A percentile compares a stretch with the other conserved stretches of the same genome.
Evolutionary conservation across 2,797 vertebrate genomes (phyloP).

Genomic region (Heliangelus exortis): DNA sequence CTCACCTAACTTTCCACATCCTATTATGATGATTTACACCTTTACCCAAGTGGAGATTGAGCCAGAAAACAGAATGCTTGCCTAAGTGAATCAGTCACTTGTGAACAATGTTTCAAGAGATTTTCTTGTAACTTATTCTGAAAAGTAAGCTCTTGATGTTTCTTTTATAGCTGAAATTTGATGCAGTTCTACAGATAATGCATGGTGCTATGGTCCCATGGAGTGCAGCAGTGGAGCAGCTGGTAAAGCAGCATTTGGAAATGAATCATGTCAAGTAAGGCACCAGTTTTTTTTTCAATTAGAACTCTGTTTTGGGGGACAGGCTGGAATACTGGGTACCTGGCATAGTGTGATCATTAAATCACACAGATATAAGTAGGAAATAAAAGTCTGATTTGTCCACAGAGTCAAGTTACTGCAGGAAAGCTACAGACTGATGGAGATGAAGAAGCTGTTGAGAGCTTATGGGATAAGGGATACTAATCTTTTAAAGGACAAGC

Average conservation of each 20-base stretch:
- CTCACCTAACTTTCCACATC: background rate
- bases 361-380: background rate
- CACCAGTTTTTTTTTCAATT: background rate
- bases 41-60: background rate
- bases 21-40: background rate
- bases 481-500: conserved; percentile 86
- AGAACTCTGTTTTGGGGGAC: background rate
- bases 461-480: conserved; percentile 92
- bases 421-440: conserved; percentile 93
- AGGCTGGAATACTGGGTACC: background rate
- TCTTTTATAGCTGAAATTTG: conserved; percentile 88
- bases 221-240: conserved; percentile 89
- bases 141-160: background rate
- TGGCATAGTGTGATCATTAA: background rate
- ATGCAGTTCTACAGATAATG: conserved; percentile 95
- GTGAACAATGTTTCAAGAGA: background rate
- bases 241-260: conserved; percentile 90
- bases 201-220: conserved; percentile 92
- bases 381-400: background rate
- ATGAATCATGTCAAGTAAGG: conserved; percentile 94
- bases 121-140: background rate
- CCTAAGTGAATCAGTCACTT: background rate
- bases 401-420: conserved; percentile 90
- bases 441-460: conserved; percentile 92
- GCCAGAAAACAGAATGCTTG: background rate